These are phyloP conservation scores for Plumapathes pennacea DNA, from an alignment of 92 coral and sea anemone genomes.

Conservation along the genomic window DNA sequence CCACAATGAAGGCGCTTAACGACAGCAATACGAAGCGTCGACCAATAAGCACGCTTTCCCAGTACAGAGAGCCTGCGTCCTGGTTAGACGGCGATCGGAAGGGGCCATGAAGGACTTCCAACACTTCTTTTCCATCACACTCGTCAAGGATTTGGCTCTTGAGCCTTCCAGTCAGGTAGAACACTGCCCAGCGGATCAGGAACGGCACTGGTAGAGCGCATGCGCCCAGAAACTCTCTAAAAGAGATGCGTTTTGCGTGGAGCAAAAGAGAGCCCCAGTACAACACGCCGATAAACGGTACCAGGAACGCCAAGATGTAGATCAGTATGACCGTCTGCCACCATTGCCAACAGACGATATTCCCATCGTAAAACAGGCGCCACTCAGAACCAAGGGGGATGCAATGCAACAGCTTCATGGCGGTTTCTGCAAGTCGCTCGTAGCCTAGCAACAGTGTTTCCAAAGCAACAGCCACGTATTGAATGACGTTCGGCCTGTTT, in stretches of 20 bases:
- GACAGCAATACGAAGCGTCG: slow-evolving; percentile 42
- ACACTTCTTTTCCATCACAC: slow-evolving; percentile 21
- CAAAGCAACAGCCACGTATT: slow-evolving; percentile 49
- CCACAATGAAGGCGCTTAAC: slow-evolving; percentile 25
- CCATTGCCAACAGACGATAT: slow-evolving; percentile 57
- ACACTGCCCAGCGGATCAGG: slow-evolving; percentile 54
- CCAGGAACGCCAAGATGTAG: slow-evolving; percentile 6
- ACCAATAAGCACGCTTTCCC: slow-evolving; percentile 67
- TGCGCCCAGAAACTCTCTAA: slow-evolving; percentile 42
- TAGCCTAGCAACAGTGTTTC: slow-evolving; percentile 59
- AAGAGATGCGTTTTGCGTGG: slow-evolving; percentile 9
- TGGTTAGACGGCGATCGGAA: slow-evolving; percentile 36
- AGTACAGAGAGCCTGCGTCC: slow-evolving; percentile 49
- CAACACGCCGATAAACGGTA: slow-evolving; percentile 15
- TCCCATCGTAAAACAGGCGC: slow-evolving; percentile 45
- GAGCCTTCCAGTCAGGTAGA: too few relatives aligned
- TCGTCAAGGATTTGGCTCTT: not conserved
- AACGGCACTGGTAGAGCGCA: slow-evolving; percentile 54
- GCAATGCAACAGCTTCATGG: slow-evolving; percentile 48
- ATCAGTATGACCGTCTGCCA: slow-evolving; percentile 45
- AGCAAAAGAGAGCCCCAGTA: slow-evolving; percentile 21
- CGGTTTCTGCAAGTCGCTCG: slow-evolving; percentile 45
- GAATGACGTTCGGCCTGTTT: slow-evolving; percentile 11
- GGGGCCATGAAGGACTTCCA: slow-evolving; percentile 53
- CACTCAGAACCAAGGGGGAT: slow-evolving; percentile 14